Evolutionary conservation across 2,113 vertebrate species (phyloP), one percentile per base, ranked within the genome.

Genomic region (Harpagus bidentatus): DNA sequence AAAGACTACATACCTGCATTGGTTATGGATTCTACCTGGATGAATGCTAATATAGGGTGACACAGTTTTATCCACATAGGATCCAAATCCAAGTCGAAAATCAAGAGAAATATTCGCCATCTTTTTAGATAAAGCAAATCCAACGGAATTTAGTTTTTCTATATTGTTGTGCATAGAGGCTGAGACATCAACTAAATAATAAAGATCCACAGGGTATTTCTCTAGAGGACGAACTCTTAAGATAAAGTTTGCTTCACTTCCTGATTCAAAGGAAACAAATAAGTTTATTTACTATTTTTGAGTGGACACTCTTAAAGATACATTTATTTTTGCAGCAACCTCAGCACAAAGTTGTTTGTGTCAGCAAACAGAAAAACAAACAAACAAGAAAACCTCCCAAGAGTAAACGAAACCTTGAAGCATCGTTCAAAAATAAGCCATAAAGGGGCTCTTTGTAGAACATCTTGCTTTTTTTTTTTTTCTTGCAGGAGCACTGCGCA

Each of bases 51-150:
- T 99, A 94, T 99, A 99, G 6, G 99, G 99, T 31, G 99, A 99
- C 34, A 99, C 99, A 6, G 99, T 99, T 95, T 99, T 99, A 98
- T 99, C 99, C 93, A 99, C 99, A 48, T 99, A 99, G 1, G 99
- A 99, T 93, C 99, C 99, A 92, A 99, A 99, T 76, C 99, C 99
- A 91, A 99, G 98, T 95, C 98, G 98, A 93, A 99, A 99, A 97
- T 99, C 99, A 59, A 97, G 98, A 86, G 99, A 99, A 97, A 99
- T 98, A 87, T 98, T 98, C 13, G 94, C 98, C 99, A 99, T 99
- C 82, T 98, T 99, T 80, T 98, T 99, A 73, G 99, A 99, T 94
- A 99, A 98, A 78, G 99, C 99, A 92, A 98, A 98, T 81, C 99
- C 99, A 93, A 99, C 98, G 0, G 99, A 99, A 97, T 99, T 99